Evolutionary conservation across 2,797 vertebrate species (phyloP), one percentile per base, ranked within the genome.

Genomic region (Clarias laeviceps): DNA sequence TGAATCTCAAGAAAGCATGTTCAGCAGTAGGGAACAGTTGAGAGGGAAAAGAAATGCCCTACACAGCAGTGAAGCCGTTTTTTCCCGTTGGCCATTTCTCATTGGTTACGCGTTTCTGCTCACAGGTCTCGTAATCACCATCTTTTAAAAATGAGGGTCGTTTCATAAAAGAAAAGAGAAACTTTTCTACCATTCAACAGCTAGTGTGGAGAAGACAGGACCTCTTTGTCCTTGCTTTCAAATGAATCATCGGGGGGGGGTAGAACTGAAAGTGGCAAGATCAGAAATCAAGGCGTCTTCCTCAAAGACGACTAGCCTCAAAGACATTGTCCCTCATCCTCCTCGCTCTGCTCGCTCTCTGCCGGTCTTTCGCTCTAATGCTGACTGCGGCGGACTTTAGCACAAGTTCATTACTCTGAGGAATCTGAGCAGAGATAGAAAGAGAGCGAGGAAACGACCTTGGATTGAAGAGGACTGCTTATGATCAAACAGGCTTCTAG

Each of bases 361-460:
- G 85, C 82, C 80, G 79, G 83, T 87, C 90, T 87, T 68, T 68
- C 73, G 87, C 92, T 91, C 93, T 94, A 94, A 92, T 93, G 93
- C 94, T 94, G 94, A 95, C 94, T 94, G 93, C 92, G 37, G 83
- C 92, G 94, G 93, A 94, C 94, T 95, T 94, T 92, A 93, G 93
- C 92, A 93, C 91, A 88, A 91, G 86, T 87, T 87, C 88, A 88
- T 88, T 88, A 88, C 82, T 74, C 90, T 84, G 85, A 86, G 66
- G 82, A 92, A 91, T 92, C 91, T 90, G 89, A 90, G 88, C 84
- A 68, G 78, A 85, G 83, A 87, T 66, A 70, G 54, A 61, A 57
- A 80, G 77, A 78, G 92, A 93, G 93, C 92, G 93, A 90, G 94
- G 61, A 83, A 93, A 93, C 94, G 94, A 95, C 94, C 94, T 95